A percentile compares a stretch with the other conserved stretches of the same genome.
These are phyloP conservation scores for Notolabrus celidotus DNA, from an alignment of 2,797 vertebrate species.

Conservation along the genomic window DNA sequence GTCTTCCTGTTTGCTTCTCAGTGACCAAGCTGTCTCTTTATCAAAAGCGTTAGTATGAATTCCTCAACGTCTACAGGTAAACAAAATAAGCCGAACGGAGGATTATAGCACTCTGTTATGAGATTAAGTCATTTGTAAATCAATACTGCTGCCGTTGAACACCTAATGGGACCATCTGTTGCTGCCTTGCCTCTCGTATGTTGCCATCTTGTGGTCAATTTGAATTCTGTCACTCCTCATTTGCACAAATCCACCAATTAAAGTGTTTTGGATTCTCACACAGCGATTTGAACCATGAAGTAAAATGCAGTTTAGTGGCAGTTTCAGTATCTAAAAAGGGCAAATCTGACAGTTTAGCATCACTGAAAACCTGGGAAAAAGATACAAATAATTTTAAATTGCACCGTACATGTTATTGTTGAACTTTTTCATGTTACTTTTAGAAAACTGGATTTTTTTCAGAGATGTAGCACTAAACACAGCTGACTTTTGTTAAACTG, in stretches of 20 bases:
- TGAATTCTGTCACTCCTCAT: conserved; percentile 45
- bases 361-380: not conserved
- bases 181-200: conserved; percentile 55
- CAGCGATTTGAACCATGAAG: not conserved
- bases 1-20: not conserved
- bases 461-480: not conserved
- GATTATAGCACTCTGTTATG: conserved; percentile 10
- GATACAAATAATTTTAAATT: no score
- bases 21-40: not conserved
- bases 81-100: conserved; percentile 8
- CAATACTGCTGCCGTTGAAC: conserved; percentile 28
- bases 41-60: not conserved
- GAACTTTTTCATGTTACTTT: not conserved
- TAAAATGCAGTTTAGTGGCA: not conserved
- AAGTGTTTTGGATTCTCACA: not conserved
- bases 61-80: not conserved
- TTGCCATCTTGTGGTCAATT: conserved; percentile 78
- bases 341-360: not conserved
- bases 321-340: not conserved
- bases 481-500: no score
- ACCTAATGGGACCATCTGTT: conserved; percentile 63
- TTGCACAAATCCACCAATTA: conserved; percentile 1
- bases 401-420: no score
- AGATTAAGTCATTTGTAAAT: conserved; percentile 48
- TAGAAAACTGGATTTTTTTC: not conserved